Base-by-base conservation (phyloP, 64 coral and sea anemone species). In the Hydrozoanthus tunicans region DNA sequence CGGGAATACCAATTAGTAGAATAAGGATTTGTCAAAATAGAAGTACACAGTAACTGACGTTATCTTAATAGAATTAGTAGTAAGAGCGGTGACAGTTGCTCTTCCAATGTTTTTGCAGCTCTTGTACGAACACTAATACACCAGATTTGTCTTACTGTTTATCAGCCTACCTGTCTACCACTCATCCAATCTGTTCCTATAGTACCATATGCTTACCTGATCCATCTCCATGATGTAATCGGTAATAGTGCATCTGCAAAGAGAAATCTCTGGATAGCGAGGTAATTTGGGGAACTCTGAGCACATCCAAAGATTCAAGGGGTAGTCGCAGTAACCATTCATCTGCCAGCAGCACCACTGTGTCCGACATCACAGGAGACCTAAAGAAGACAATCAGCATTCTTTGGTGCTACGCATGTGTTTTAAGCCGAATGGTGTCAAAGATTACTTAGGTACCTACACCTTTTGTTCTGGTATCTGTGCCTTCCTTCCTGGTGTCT, bases 211-310 rank as follows among this genome's bases (percentile, higher is more conserved):
- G 52, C 15, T 85, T 79, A 92, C 93, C 91, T 88, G 90, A 90
- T 78, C 91, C 91, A 73, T 99, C 94, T 53, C 78, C 74, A 4
- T 79, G 89, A 70, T 95, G 97, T 8, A 99, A 63, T 2, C 97
- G 91, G 61, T 99, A 94, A 88, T 95, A 94, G 54, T 95, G 94
- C 43, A 99, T 93, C 82, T 99, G 97, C 25, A 99, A 66, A 13
- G 97, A 99, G 72, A 99, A 94, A 74, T 99, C 97, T 56, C 97
- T 94, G 58, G 92, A 73, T 9, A 99, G 85, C 11, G 91, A 96
- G n/a, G 94, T 91, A 23, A 96, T 85, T 51, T 80, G 81, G 69
- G 96, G 93, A 71, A 89, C 90, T 55, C 79, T 86, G 86, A 99
- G 91, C 1, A 68, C 76, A 3, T 81, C 89, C n/a, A 99, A 76